Percentiles rank a stretch among this genome's conserved stretches.
These are phyloP conservation scores for Myotis pilosus DNA, from an alignment of 2,797 vertebrate genomes.

Conservation along the genomic window DNA sequence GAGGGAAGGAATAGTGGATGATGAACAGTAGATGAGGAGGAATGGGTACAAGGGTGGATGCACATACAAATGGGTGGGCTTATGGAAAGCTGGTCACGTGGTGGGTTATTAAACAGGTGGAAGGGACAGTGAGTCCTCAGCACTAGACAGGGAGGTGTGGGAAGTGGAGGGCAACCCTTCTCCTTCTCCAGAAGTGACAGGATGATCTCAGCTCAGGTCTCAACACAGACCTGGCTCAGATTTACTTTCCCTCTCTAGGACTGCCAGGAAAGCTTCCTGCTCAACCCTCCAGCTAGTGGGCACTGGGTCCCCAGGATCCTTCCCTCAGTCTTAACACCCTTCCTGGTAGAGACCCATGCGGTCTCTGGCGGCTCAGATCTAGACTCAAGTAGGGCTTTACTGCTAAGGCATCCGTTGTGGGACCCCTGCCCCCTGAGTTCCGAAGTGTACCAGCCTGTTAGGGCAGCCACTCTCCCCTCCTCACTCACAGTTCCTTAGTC, in stretches of 20 bases:
- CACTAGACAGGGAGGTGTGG: background rate
- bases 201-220: background rate
- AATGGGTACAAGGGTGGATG: no score
- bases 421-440: background rate
- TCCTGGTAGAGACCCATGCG: background rate
- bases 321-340: background rate
- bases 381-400: background rate
- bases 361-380: background rate
- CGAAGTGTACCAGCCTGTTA: background rate
- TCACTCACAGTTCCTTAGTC: no score
- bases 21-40: background rate
- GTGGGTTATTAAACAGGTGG: background rate
- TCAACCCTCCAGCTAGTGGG: background rate
- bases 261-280: background rate
- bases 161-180: background rate
- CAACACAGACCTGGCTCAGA: background rate
- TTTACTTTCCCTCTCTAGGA: background rate
- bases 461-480: no score
- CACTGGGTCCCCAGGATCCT: background rate
- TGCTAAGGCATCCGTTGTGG: background rate
- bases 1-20: background rate
- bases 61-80: background rate
- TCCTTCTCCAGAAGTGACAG: background rate
- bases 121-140: background rate
- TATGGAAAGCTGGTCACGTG: no score